phyloP scores from a whole-genome alignment of 2,797 vertebrate species.

The Rhynchotus rufescens region DNA sequence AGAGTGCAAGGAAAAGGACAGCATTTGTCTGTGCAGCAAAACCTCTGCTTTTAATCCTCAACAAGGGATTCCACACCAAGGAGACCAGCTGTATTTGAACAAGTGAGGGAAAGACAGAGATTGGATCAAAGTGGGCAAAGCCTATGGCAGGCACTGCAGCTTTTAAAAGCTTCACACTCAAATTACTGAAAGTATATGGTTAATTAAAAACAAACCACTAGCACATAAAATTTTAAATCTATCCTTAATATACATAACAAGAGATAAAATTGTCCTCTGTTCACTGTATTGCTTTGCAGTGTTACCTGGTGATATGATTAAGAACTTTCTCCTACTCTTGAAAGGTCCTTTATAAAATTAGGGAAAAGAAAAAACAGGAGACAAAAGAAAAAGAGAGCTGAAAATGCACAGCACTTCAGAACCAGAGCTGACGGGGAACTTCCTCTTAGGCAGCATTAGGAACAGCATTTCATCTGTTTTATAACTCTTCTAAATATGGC shows the following conservation, averaged over 20 bases:
- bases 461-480: not conserved
- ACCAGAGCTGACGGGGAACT: not conserved
- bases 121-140: not conserved
- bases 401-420: not conserved
- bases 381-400: not conserved
- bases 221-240: not conserved
- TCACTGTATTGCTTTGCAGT: not conserved
- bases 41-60: not conserved
- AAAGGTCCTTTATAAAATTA: not conserved
- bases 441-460: not conserved
- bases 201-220: not conserved
- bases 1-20: not conserved
- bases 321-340: not conserved
- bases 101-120: not conserved
- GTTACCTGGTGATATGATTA: too few relatives aligned
- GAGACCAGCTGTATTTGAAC: not conserved
- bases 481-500: not conserved
- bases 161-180: not conserved
- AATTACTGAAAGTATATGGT: not conserved
- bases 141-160: not conserved
- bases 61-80: not conserved
- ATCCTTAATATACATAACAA: not conserved
- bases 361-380: not conserved
- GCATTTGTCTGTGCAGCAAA: not conserved
- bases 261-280: not conserved